Evolutionary conservation across 2,797 vertebrate species (phyloP), one percentile per base, ranked within the genome.

Genomic region (Sebastes diploproa): DNA sequence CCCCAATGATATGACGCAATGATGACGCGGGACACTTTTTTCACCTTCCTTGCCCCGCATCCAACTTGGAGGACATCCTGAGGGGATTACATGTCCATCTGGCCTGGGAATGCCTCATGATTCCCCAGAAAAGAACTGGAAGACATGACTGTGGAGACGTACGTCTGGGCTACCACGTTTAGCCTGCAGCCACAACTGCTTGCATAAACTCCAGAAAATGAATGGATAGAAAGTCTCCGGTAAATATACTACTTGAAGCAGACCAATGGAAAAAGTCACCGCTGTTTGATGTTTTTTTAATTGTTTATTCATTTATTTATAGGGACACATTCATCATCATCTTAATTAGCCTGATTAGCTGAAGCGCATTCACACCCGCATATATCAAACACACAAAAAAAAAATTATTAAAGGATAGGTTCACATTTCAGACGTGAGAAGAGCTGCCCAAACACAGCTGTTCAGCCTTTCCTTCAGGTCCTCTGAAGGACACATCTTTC

Each of bases 1-100:
- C 46, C 46, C 46, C 46, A 52, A 1, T 52, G 46, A 52, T 52
- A 52, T 52, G 46, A 52, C 46, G 46, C 46, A 52, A 52, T 52
- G 46, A 52, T 52, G 46, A 52, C 18, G 46, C 46, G 7, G 20
- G 46, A 52, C 46, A 52, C 46, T 52, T 52, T 52, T 52, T 52
- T n/a, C 46, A 52, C 46, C 46, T 20, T n/a, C 46, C 7, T 50
- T 18, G 42, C 42, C 42, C 42, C 1, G 7, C 42, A 50, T 50
- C 42, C 18, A 72, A 75, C 5, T 74, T 67, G 52, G n/a, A 75
- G 14, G 22, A 68, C 42, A 32, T 68, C 52, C 63, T 55, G 18
- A 13, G 8, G 9, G 38, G 80, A 76, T 86, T 76, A 82, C 54
- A 50, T 61, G 61, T 71, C 69, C 54, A 76, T 79, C 80, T 79